Conservation (phyloP, 1,140 invertebrate genomes). For the Chelonus insularis region DNA sequence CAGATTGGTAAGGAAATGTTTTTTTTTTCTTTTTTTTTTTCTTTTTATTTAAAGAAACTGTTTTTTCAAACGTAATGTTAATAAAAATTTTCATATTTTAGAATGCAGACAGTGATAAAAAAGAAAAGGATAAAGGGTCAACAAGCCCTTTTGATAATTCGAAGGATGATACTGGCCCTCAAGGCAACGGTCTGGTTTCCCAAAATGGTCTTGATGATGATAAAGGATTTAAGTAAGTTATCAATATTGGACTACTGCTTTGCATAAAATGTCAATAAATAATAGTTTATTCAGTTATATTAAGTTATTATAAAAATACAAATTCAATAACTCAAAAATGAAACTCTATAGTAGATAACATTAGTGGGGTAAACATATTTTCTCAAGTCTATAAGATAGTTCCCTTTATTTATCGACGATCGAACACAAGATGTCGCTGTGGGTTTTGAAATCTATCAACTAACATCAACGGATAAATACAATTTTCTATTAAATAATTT, state of each 20-base stretch:
- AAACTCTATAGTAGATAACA: too few species aligned
- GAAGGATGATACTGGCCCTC: conserved; percentile 70
- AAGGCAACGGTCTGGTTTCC: conserved; percentile 81
- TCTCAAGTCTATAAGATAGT: too few species aligned
- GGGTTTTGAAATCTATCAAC: too few species aligned
- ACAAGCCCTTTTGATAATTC: conserved; percentile 57
- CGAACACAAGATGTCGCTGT: too few species aligned
- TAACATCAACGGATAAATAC: too few species aligned
- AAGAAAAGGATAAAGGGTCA: conserved; percentile 59
- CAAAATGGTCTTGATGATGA: conserved; percentile 78
- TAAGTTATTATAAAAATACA: too few species aligned
- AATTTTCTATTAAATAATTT: not conserved
- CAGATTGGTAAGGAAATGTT: conserved; percentile 69
- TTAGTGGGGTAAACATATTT: too few species aligned
- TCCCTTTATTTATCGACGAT: too few species aligned
- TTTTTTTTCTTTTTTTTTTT: conserved; percentile 21
- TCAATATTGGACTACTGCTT: not conserved
- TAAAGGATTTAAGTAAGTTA: conserved; percentile 87
- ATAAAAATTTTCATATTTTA: conserved; percentile 33
- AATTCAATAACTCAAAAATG: too few species aligned
- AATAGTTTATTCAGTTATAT: too few species aligned
- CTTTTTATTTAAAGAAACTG: conserved; percentile 1
- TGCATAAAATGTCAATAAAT: too few species aligned
- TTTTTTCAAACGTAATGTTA: too few species aligned
- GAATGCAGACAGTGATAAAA: conserved; percentile 59